Evolutionary conservation across 2,113 vertebrate genomes (phyloP).

Genomic region (Eubucco bourcierii): DNA sequence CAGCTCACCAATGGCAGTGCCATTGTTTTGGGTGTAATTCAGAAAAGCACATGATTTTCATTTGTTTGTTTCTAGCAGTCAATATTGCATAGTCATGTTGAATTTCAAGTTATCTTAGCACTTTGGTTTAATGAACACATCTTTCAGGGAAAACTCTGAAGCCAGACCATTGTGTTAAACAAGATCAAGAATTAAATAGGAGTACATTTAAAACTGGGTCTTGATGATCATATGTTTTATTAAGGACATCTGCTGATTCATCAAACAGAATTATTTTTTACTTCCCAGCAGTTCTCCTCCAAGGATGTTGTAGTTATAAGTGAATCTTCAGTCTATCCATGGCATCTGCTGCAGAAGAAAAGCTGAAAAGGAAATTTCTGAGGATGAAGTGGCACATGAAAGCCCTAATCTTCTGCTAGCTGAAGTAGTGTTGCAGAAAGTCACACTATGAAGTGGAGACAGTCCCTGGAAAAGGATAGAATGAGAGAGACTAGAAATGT

Average conservation of each 20-base stretch:
- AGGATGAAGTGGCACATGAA: constrained; percentile 11
- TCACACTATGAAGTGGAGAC: background rate
- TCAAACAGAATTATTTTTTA: background rate
- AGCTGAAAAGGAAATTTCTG: constrained; percentile 27
- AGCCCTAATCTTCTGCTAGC: constrained; percentile 7
- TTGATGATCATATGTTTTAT: background rate
- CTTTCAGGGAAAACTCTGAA: background rate
- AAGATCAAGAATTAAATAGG: background rate
- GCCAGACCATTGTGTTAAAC: background rate
- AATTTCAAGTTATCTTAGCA: background rate
- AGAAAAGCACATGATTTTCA: background rate
- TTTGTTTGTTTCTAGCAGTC: background rate
- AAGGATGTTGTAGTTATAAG: background rate
- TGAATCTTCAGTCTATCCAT: background rate
- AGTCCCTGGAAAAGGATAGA: background rate
- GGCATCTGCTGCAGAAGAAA: background rate
- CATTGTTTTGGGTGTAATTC: background rate
- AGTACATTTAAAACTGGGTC: background rate
- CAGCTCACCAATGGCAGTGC: background rate
- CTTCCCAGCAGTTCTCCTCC: background rate
- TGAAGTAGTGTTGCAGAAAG: background rate
- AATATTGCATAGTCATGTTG: background rate
- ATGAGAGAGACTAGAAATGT: background rate
- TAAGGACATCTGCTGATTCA: background rate
- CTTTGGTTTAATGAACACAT: background rate